A percentile compares a stretch with the other conserved stretches of the same genome.
phyloP scores from a whole-genome alignment of 2,797 vertebrate genomes.

The Channa striata region DNA sequence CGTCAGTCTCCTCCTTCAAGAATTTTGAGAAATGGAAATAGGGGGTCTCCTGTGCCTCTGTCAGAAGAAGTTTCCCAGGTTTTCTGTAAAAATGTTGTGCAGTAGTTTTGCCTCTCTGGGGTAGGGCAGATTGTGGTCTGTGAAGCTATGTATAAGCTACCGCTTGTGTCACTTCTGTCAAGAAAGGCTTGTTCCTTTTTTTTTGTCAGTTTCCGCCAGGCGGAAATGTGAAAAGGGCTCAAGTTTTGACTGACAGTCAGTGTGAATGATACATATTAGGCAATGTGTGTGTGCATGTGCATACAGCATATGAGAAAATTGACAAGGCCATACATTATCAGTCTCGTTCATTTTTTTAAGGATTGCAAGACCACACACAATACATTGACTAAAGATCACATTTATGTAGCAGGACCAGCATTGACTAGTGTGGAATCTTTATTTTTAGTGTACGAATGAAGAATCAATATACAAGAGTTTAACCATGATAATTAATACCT shows the following conservation, averaged over 20 bases:
- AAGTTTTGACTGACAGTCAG: constrained; percentile 59
- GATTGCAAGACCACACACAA: neutral
- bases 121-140: constrained; percentile 60
- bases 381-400: neutral
- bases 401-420: neutral
- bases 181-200: constrained; percentile 79
- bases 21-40: constrained; percentile 29
- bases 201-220: constrained; percentile 80
- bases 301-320: neutral
- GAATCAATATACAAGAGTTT: too few relatives aligned
- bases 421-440: neutral
- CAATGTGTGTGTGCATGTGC: constrained; percentile 3
- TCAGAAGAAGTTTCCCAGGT: constrained; percentile 43
- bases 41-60: constrained; percentile 11
- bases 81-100: constrained; percentile 29
- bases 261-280: constrained; percentile 27
- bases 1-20: constrained; percentile 61
- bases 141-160: constrained; percentile 32
- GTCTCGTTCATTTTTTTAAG: neutral
- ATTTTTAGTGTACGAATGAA: too few relatives aligned
- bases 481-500: too few relatives aligned
- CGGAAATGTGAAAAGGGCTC: constrained; percentile 75
- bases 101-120: constrained; percentile 30
- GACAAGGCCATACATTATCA: neutral
- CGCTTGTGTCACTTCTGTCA: constrained; percentile 61